phyloP scores from a whole-genome alignment of 1,140 invertebrate genomes.

The Megalopta genalis region DNA sequence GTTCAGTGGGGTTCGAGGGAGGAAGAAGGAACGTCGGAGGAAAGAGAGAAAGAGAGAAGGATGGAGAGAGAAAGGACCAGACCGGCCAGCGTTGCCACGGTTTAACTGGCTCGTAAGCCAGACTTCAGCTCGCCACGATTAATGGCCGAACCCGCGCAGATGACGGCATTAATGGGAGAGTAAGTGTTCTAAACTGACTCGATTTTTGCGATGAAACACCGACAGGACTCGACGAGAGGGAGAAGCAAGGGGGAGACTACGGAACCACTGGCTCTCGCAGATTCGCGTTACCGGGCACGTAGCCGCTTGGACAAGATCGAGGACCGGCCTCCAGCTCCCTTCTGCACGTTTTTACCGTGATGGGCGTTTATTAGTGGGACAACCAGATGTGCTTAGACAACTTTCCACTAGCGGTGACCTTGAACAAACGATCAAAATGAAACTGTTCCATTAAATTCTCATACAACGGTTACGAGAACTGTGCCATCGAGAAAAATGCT shows the following conservation, averaged over 20 bases:
- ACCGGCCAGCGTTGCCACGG: conserved; percentile 32
- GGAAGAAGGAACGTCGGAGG: background rate
- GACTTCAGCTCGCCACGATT: conserved; percentile 55
- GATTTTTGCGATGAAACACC: conserved; percentile 55
- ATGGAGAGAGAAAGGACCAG: background rate
- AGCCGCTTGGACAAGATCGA: background rate
- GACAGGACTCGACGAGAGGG: conserved; percentile 9
- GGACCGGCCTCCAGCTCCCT: background rate
- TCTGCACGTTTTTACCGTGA: background rate
- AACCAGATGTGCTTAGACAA: background rate
- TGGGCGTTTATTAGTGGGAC: background rate
- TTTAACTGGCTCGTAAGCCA: conserved; percentile 58
- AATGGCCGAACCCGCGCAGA: conserved; percentile 58
- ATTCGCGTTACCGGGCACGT: conserved; percentile 22
- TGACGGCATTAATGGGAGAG: conserved; percentile 62
- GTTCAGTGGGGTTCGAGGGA: conserved; percentile 44
- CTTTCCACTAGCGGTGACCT: background rate
- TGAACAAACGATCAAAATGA: background rate
- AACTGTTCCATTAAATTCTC: too few species aligned
- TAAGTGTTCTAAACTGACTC: conserved; percentile 57
- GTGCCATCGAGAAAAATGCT: too few species aligned
- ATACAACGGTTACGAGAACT: too few species aligned
- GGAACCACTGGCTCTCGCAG: background rate
- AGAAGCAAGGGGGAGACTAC: background rate
- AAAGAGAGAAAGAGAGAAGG: background rate